Conservation (phyloP, 2,797 vertebrate genomes). For the Dendrocincla fuliginosa region DNA sequence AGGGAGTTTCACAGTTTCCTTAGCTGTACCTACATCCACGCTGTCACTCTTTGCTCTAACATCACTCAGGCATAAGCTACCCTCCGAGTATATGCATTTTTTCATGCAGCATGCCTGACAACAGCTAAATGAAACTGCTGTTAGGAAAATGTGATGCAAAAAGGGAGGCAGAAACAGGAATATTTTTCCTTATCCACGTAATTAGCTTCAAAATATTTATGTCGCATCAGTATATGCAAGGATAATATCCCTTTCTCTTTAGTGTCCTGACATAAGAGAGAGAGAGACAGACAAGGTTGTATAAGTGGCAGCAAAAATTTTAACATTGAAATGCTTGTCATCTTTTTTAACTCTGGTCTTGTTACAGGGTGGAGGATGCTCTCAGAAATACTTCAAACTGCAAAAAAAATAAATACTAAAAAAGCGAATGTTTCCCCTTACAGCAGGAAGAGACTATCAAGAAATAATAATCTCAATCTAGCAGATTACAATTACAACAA, state of each 20-base stretch:
- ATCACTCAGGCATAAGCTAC: neutral
- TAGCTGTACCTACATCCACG: neutral
- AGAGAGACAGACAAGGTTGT: neutral
- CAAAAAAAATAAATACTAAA: neutral
- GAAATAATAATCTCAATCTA: neutral
- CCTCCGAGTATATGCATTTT: neutral
- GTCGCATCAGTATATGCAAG: neutral
- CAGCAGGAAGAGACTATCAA: neutral
- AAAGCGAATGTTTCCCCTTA: neutral
- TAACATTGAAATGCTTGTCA: neutral
- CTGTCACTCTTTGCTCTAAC: neutral
- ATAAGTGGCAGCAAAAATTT: neutral
- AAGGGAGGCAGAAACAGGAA: neutral
- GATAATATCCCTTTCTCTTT: neutral
- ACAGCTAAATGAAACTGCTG: neutral
- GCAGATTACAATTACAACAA: neutral
- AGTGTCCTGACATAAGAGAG: neutral
- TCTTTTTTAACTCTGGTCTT: neutral
- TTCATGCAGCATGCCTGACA: neutral
- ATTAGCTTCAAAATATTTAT: neutral
- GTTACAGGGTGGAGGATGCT: neutral
- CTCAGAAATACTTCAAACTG: neutral
- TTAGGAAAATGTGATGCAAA: constrained; percentile 11
- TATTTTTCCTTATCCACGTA: neutral
- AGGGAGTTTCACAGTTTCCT: neutral